These are phyloP conservation scores for Dasypolia templi DNA, from an alignment of 2,888 invertebrate species.

Conservation along the genomic window DNA sequence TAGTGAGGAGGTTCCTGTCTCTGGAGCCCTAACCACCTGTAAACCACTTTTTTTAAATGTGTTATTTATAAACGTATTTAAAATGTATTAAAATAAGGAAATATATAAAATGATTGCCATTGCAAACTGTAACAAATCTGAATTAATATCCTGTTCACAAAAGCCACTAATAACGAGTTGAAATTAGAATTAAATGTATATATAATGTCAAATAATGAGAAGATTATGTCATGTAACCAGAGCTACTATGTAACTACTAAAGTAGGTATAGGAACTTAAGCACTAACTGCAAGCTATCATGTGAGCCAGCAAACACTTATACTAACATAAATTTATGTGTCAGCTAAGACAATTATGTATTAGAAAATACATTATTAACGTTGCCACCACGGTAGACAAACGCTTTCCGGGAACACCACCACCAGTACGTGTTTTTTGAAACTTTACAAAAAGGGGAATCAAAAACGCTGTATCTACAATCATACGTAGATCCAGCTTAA, in stretches of 20 bases:
- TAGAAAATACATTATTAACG: neutral
- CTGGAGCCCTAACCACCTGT: no score
- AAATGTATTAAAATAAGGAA: no score
- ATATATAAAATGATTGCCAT: no score
- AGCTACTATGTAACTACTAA: neutral
- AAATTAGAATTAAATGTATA: no score
- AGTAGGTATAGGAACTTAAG: neutral
- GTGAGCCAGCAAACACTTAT: neutral
- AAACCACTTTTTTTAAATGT: no score
- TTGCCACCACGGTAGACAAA: neutral
- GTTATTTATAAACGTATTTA: no score
- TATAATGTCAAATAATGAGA: no score
- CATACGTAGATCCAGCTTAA: neutral
- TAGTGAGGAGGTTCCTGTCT: no score
- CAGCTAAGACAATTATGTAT: neutral
- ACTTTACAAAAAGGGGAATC: neutral
- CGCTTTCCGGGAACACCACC: neutral
- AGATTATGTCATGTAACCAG: no score
- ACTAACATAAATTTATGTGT: neutral
- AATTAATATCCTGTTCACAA: no score
- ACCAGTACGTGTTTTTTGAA: neutral
- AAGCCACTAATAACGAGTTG: no score
- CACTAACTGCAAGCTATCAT: neutral
- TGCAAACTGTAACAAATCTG: no score
- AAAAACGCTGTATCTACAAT: neutral